phyloP scores from a whole-genome alignment of 1,140 invertebrate genomes.

The Vollenhovia emeryi region DNA sequence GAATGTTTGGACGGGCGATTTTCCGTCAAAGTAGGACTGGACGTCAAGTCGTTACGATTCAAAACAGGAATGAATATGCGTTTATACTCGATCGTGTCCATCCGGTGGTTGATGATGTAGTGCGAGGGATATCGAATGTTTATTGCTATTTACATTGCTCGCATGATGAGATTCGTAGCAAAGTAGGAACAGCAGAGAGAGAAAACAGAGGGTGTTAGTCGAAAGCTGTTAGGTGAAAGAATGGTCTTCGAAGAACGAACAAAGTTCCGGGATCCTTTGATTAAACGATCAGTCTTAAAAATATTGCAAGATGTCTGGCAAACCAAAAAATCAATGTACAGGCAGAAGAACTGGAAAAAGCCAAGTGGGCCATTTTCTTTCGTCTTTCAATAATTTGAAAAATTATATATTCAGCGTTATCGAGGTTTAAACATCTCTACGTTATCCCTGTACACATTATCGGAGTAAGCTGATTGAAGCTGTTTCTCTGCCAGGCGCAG shows the following conservation, averaged over 20 bases:
- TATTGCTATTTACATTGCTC: conserved; percentile 10
- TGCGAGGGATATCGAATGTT: neutral
- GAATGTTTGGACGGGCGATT: neutral
- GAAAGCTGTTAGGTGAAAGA: neutral
- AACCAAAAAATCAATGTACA: neutral
- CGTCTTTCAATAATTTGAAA: neutral
- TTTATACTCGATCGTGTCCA: neutral
- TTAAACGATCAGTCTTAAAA: neutral
- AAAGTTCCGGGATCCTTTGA: neutral
- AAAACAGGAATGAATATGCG: neutral
- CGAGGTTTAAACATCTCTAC: neutral
- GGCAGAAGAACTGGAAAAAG: neutral
- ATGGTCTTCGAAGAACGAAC: neutral
- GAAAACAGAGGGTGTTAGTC: neutral
- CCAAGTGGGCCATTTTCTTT: neutral
- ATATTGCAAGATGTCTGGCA: neutral
- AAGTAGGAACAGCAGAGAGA: neutral
- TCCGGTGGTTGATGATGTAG: neutral
- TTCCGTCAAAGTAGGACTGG: neutral
- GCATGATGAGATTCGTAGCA: neutral
- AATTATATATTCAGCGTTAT: neutral
- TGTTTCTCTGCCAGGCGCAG: conserved; percentile 33
- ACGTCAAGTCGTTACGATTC: neutral
- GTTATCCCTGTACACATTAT: neutral
- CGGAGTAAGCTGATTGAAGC: conserved; percentile 37